Evolutionary conservation across 2,113 vertebrate genomes (phyloP).

Genomic region (Strigops habroptila): DNA sequence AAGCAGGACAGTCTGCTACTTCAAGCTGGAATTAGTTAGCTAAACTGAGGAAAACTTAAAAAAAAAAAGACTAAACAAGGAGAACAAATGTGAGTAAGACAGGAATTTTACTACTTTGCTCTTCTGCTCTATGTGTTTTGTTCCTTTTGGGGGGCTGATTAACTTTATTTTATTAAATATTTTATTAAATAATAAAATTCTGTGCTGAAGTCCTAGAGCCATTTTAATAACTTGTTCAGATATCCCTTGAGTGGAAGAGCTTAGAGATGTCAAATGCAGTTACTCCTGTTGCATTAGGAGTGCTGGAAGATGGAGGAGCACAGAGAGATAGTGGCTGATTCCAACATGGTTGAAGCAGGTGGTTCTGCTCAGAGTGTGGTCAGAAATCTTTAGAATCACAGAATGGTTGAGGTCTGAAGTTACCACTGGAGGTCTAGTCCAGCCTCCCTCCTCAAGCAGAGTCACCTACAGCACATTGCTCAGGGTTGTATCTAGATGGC

Average conservation of each 20-base stretch:
- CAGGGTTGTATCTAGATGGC: not conserved
- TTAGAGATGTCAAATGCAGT: constrained; percentile 1
- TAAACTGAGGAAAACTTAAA: not conserved
- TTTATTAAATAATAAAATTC: not conserved
- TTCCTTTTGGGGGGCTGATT: not conserved
- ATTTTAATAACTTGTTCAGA: not conserved
- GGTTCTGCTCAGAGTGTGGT: not conserved
- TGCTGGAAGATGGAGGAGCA: not conserved
- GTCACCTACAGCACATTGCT: not conserved
- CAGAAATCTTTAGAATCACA: not conserved
- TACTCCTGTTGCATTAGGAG: not conserved
- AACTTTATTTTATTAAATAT: not conserved
- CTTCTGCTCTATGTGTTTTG: not conserved
- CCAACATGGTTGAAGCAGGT: not conserved
- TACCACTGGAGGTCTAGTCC: not conserved
- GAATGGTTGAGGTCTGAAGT: not conserved
- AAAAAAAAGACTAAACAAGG: not conserved
- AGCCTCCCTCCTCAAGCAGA: not conserved
- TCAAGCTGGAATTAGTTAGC: not conserved
- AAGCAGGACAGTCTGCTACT: not conserved
- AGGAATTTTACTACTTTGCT: not conserved
- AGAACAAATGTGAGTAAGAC: not conserved
- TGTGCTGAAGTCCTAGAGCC: not conserved
- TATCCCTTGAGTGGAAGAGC: not conserved
- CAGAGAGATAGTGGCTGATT: not conserved